phyloP scores from a whole-genome alignment of 2,797 vertebrate genomes.

The Hybognathus amarus region DNA sequence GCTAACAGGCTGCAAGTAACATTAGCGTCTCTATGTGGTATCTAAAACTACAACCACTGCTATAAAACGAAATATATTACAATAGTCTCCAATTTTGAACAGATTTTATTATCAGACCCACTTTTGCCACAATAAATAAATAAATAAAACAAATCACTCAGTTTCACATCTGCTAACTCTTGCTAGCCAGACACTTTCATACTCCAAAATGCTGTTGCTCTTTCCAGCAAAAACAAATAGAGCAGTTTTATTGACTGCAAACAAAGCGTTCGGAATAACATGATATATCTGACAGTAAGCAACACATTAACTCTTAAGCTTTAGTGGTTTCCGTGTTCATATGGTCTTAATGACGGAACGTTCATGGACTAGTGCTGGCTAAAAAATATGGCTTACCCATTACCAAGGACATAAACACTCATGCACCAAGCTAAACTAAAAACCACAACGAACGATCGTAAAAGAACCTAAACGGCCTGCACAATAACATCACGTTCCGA shows the following conservation, averaged over 20 bases:
- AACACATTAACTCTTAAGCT: neutral
- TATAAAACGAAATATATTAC: neutral
- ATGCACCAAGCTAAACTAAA: constrained; percentile 8
- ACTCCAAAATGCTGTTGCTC: constrained; percentile 27
- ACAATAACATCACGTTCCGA: neutral
- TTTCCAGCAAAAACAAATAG: constrained; percentile 10
- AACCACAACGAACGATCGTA: neutral
- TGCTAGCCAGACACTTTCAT: constrained; percentile 26
- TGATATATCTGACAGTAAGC: neutral
- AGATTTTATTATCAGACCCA: neutral
- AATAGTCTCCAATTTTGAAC: neutral
- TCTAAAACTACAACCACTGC: neutral
- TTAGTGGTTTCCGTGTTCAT: neutral
- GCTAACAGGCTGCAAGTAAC: constrained; percentile 19
- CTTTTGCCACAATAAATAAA: neutral
- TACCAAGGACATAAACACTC: constrained; percentile 45
- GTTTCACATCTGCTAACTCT: constrained; percentile 38
- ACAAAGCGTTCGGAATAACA: neutral
- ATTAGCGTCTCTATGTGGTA: neutral
- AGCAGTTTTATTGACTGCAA: neutral
- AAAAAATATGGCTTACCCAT: constrained; percentile 42
- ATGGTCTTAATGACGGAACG: constrained; percentile 26
- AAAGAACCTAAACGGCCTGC: neutral
- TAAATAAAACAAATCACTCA: neutral
- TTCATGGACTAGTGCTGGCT: constrained; percentile 15